A percentile compares a stretch with the other conserved stretches of the same genome.
Evolutionary conservation across 2,113 vertebrate genomes (phyloP).

Genomic region (Chlorodrepanis virens): DNA sequence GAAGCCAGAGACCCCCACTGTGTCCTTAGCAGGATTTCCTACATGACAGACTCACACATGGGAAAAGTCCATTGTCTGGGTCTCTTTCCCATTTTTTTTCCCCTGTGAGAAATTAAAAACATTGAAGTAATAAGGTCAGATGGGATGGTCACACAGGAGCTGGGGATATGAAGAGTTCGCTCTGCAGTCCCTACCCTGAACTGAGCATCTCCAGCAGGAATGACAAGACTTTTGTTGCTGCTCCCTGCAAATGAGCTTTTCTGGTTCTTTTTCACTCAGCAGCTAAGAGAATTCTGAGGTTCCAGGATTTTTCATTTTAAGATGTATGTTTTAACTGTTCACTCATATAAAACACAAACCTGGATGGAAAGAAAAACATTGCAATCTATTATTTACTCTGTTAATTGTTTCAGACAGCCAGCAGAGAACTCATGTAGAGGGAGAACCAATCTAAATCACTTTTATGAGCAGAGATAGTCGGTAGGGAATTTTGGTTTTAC

Average conservation of each 20-base stretch:
- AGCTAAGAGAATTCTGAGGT: background rate
- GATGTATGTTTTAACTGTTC: background rate
- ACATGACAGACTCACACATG: background rate
- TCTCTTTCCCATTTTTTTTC: background rate
- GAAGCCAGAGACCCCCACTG: background rate
- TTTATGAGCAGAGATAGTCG: constrained; percentile 40
- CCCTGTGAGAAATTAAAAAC: background rate
- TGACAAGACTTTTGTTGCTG: background rate
- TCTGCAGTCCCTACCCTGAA: background rate
- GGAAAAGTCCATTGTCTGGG: background rate
- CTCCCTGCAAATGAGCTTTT: background rate
- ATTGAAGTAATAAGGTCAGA: background rate
- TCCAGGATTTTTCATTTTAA: background rate
- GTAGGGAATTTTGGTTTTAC: constrained; percentile 44
- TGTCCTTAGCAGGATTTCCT: background rate
- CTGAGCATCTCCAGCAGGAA: background rate
- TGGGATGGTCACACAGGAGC: background rate
- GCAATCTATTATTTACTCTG: constrained; percentile 39
- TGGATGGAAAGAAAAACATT: constrained; percentile 30
- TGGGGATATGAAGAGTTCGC: background rate
- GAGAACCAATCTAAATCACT: constrained; percentile 51
- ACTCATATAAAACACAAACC: background rate
- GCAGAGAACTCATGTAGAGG: background rate
- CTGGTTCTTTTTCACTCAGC: background rate
- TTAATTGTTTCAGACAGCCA: constrained; percentile 44